These are phyloP conservation scores for Lytechinus variegatus DNA, from an alignment of 35 echinoderm and acorn worm species.

Conservation along the genomic window DNA sequence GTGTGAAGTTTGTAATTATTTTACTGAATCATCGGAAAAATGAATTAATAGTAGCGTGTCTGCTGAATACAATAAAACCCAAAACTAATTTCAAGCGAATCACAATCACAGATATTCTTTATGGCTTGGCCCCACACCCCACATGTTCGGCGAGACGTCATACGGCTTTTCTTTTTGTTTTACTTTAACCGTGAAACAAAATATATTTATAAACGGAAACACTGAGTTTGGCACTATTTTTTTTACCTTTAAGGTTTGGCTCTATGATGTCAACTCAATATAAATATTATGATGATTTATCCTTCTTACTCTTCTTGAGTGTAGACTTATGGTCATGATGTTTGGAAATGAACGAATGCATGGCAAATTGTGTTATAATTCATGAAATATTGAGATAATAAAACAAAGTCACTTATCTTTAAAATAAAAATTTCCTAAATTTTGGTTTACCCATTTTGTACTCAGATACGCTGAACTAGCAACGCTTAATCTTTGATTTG, in stretches of 20 bases:
- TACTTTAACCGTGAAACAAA: neutral
- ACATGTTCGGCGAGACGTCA: neutral
- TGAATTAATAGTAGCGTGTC: neutral
- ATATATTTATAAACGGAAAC: neutral
- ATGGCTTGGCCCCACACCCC: neutral
- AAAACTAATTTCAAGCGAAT: neutral
- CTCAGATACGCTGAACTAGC: too few species aligned
- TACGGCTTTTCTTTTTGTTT: neutral
- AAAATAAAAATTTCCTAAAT: too few species aligned
- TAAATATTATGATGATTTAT: neutral
- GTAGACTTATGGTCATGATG: neutral
- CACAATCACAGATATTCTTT: neutral
- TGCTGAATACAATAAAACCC: neutral
- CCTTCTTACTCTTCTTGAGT: neutral
- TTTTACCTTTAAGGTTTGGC: neutral
- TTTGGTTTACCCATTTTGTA: too few species aligned
- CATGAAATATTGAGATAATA: too few species aligned
- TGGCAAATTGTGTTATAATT: too few species aligned
- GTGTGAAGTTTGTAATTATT: neutral
- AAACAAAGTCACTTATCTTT: too few species aligned
- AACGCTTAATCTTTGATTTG: too few species aligned
- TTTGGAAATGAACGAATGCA: neutral
- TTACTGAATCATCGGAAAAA: neutral
- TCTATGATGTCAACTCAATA: neutral
- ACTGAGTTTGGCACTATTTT: neutral